phyloP scores from a whole-genome alignment of 2,113 vertebrate genomes.

The Chloebia gouldiae region DNA sequence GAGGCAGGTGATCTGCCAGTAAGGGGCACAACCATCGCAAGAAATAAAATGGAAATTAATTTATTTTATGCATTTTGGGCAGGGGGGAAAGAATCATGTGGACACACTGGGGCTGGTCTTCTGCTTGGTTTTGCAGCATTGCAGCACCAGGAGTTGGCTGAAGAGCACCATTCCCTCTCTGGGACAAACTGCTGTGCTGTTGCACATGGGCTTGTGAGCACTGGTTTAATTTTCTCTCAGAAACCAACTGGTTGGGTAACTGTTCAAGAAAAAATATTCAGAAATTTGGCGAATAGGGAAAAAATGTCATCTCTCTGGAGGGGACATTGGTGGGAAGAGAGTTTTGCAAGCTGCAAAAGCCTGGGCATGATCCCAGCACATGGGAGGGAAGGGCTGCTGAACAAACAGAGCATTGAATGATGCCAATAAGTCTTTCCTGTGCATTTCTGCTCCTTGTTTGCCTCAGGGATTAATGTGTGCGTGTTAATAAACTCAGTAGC shows the following conservation, averaged over 20 bases:
- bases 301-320: not conserved
- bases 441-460: not conserved
- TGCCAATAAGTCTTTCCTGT: not conserved
- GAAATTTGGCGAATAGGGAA: not conserved
- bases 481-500: not conserved
- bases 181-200: not conserved
- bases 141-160: not conserved
- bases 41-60: not conserved
- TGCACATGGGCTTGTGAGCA: not conserved
- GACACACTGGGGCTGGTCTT: not conserved
- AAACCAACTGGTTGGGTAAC: not conserved
- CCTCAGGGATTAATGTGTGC: not conserved
- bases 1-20: not conserved
- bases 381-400: not conserved
- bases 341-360: not conserved
- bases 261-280: not conserved
- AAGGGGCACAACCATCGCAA: not conserved
- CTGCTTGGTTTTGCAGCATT: not conserved
- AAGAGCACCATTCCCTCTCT: not conserved
- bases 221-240: not conserved
- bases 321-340: not conserved
- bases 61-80: not conserved
- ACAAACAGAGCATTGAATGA: not conserved
- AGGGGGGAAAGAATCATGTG: accelerated
- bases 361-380: not conserved